phyloP scores from a whole-genome alignment of 1,140 invertebrate genomes.

The Drosophila obscura region DNA sequence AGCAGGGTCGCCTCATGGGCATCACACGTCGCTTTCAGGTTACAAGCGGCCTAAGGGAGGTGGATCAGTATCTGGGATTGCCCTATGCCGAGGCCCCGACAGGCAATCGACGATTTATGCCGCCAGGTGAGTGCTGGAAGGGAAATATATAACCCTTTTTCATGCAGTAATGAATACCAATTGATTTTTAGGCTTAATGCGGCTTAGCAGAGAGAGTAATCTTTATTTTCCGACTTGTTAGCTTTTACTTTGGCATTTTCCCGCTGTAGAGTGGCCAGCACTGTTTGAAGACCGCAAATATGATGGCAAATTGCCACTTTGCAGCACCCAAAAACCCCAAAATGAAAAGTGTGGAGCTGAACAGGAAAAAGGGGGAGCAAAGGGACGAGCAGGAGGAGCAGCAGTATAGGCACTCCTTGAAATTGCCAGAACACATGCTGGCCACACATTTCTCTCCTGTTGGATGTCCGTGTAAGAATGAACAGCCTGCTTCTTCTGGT shows the following conservation, averaged over 20 bases:
- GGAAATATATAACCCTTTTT: too few relatives aligned
- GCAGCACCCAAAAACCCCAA: conserved; percentile 26
- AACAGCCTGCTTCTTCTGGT: conserved; percentile 31
- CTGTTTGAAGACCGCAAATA: conserved; percentile 47
- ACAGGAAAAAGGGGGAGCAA: not conserved
- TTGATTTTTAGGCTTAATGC: not conserved
- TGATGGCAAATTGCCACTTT: conserved; percentile 72
- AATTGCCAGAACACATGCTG: conserved; percentile 38
- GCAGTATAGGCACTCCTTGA: conserved; percentile 17
- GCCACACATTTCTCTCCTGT: conserved; percentile 23
- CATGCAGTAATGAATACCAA: too few relatives aligned
- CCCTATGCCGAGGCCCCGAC: conserved; percentile 96
- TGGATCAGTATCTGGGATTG: conserved; percentile 89
- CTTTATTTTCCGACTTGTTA: conserved; percentile 11
- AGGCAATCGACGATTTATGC: conserved; percentile 93
- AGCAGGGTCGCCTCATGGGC: conserved; percentile 86
- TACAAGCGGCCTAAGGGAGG: conserved; percentile 85
- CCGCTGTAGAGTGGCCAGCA: conserved; percentile 2
- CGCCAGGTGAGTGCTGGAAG: conserved; percentile 86
- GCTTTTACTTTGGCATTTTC: not conserved
- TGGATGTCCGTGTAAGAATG: conserved; percentile 36
- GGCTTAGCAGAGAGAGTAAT: not conserved
- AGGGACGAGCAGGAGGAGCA: not conserved
- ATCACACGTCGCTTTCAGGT: conserved; percentile 86
- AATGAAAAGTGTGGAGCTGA: conserved; percentile 23